Evolutionary conservation across 23 tunicate genomes (phyloP).

Genomic region (Trididemnum miniatum): DNA sequence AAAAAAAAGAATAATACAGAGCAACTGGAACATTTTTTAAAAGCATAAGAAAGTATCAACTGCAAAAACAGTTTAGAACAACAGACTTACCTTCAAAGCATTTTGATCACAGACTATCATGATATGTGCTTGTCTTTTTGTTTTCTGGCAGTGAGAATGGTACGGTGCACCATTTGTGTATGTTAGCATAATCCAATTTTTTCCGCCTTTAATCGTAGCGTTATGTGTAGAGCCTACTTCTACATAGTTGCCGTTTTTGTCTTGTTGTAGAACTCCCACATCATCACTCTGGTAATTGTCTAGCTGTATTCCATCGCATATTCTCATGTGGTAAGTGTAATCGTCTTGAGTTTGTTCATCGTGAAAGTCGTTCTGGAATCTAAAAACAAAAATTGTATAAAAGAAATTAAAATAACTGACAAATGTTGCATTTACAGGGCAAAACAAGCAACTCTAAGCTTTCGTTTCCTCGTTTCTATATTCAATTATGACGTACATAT

Average conservation of each 20-base stretch:
- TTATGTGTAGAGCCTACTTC: slow-evolving; percentile 45
- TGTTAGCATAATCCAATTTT: slow-evolving; percentile 86
- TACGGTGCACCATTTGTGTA: slow-evolving; percentile 60
- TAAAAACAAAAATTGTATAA: too few relatives aligned
- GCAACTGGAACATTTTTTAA: too few relatives aligned
- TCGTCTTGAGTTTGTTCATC: too few relatives aligned
- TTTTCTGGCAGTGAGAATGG: slow-evolving; percentile 36
- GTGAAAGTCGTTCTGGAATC: too few relatives aligned
- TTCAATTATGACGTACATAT: too few relatives aligned
- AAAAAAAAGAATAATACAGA: too few relatives aligned
- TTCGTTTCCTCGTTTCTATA: too few relatives aligned
- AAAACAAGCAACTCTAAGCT: too few relatives aligned
- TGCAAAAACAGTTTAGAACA: too few relatives aligned
- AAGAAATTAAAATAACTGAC: too few relatives aligned
- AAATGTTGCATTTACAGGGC: too few relatives aligned
- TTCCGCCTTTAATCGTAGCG: slow-evolving; percentile 66
- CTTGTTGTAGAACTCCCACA: slow-evolving; percentile 52
- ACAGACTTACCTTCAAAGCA: slow-evolving; percentile 33
- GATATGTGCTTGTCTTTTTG: slow-evolving; percentile 68
- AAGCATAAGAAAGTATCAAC: too few relatives aligned
- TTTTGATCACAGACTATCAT: slow-evolving; percentile 71
- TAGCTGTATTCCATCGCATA: neutral
- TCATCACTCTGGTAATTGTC: neutral
- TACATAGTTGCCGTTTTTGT: neutral
- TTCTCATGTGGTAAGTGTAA: neutral